Percentiles rank a stretch among this genome's conserved stretches.
Conservation (phyloP, 2,797 vertebrate genomes). For the Hoplostethus atlanticus region DNA sequence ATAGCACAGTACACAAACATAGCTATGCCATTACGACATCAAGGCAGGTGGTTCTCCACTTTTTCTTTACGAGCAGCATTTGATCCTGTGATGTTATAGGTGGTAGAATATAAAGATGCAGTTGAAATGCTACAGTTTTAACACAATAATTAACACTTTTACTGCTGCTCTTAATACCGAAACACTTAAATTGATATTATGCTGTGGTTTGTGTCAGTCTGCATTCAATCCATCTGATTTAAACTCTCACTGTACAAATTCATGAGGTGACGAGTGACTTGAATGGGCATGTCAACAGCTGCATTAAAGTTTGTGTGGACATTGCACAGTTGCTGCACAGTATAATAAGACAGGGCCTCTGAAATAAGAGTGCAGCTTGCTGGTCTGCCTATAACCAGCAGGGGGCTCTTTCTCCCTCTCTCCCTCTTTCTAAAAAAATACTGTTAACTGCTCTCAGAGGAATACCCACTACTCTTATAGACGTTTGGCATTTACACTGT, state of each 20-base stretch:
- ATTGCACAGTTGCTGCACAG: neutral
- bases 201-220: neutral
- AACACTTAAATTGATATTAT: neutral
- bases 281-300: neutral
- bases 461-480: slow-evolving; percentile 11
- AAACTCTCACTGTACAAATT: neutral
- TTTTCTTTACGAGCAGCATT: neutral
- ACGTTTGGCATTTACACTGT: slow-evolving; percentile 28
- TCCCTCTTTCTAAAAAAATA: too few relatives aligned
- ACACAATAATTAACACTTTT: too few relatives aligned
- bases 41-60: slow-evolving; percentile 17
- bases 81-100: neutral
- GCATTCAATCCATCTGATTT: neutral
- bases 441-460: slow-evolving; percentile 24
- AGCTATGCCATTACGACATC: slow-evolving; percentile 8
- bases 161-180: too few relatives aligned
- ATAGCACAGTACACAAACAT: neutral
- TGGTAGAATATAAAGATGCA: neutral
- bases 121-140: too few relatives aligned
- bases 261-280: neutral
- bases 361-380: neutral
- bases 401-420: slow-evolving; percentile 46
- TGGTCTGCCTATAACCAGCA: slow-evolving; percentile 43
- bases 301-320: neutral
- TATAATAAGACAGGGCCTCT: neutral